Evolutionary conservation across 2,888 invertebrate species (phyloP).

Genomic region (Hipparchia semele): DNA sequence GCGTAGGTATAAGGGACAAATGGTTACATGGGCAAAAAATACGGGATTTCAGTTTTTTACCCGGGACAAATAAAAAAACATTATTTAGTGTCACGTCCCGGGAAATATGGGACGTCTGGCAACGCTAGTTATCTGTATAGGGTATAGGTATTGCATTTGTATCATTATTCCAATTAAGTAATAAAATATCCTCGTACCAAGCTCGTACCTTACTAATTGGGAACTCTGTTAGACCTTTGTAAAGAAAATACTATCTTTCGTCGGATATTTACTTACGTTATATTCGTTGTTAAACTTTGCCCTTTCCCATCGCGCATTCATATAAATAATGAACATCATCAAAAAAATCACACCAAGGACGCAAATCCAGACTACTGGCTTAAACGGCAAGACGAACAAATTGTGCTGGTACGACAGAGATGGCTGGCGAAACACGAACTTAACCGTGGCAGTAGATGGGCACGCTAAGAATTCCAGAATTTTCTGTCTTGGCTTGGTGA

Average conservation of each 20-base stretch:
- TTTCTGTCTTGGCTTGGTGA: constrained; percentile 48
- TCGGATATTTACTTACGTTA: constrained; percentile 46
- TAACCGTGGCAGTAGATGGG: constrained; percentile 62
- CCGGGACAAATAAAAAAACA: no score
- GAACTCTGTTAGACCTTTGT: background rate
- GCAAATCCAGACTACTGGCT: constrained; percentile 83
- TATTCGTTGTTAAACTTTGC: constrained; percentile 41
- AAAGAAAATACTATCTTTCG: background rate
- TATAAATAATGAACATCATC: constrained; percentile 52
- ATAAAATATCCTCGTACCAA: no score
- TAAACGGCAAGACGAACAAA: constrained; percentile 85
- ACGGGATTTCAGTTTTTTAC: no score
- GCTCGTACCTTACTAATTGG: no score
- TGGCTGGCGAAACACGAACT: constrained; percentile 85
- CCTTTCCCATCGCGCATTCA: constrained; percentile 63
- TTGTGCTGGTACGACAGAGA: constrained; percentile 86
- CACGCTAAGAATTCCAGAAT: constrained; percentile 73
- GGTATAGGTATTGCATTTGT: no score
- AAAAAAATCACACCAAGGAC: constrained; percentile 68
- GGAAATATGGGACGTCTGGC: no score
- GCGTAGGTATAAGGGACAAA: no score
- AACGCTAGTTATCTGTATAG: no score
- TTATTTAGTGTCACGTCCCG: no score
- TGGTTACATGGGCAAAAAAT: no score
- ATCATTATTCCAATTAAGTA: no score